phyloP scores from a whole-genome alignment of 2,888 invertebrate species.

The Habroteleia sp. region DNA sequence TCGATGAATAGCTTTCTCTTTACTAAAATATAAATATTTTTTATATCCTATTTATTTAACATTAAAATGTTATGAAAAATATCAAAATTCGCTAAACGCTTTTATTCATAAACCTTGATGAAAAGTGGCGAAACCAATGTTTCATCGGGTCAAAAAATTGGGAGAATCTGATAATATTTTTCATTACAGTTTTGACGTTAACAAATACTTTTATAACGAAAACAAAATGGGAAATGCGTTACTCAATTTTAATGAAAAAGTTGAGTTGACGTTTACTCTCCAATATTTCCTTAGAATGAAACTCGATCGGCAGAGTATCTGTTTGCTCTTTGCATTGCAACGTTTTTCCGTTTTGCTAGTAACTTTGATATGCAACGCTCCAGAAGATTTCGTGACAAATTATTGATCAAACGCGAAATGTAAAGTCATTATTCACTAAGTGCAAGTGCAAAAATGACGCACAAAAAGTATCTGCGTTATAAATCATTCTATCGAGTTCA shows the following conservation, averaged over 20 bases:
- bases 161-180: too few species aligned
- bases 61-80: too few species aligned
- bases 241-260: constrained; percentile 3
- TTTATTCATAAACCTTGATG: too few species aligned
- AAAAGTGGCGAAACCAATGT: too few species aligned
- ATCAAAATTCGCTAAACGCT: too few species aligned
- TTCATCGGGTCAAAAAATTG: too few species aligned
- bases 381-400: constrained; percentile 30
- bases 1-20: too few species aligned
- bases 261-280: constrained; percentile 18
- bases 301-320: constrained; percentile 26
- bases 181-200: too few species aligned
- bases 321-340: constrained; percentile 22
- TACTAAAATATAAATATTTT: too few species aligned
- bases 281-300: constrained; percentile 21
- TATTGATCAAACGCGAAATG: constrained; percentile 26
- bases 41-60: too few species aligned
- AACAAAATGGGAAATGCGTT: too few species aligned
- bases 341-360: constrained; percentile 22
- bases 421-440: constrained; percentile 11
- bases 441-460: constrained; percentile 13
- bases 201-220: too few species aligned
- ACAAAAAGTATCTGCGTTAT: constrained; percentile 11
- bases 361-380: constrained; percentile 1
- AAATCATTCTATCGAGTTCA: constrained; percentile 10